Evolutionary conservation across 2,113 vertebrate genomes (phyloP), one percentile per base, ranked within the genome.

Genomic region (Centropus unirufus): DNA sequence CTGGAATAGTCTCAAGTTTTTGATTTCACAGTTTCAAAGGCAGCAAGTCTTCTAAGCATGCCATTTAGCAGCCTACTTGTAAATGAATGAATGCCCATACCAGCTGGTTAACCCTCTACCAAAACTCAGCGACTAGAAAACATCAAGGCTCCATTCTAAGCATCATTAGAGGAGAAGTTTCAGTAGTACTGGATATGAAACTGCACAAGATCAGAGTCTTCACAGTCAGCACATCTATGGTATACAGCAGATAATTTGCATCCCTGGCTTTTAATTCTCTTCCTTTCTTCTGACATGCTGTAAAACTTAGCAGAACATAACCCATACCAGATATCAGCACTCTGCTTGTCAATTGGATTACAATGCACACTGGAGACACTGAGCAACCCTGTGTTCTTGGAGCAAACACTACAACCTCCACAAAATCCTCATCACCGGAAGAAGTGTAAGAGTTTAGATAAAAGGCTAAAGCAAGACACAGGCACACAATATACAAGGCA

Each of bases 331-430:
- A 58, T 6, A 32, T 36, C 36, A 36, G 36, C 36, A 36, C 36
- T 36, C 36, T 36, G 36, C 36, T 36, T 36, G 36, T 36, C 36
- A 27, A 3, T 42, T 18, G 32, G 29, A 46, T 55, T 30, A 51
- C 0, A 2, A n/a, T 6, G 32, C 42, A 22, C 6, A 22, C n/a
- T 54, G 49, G 61, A 39, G 30, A 20, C 19, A 10, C 42, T 23
- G 26, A 67, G 40, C 30, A 40, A 44, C 2, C 39, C 34, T 69
- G 11, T 27, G 20, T 8, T 69, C 61, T n/a, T 44, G 13, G 9
- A 89, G 32, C 15, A 78, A 51, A 16, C 29, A 27, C 46, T 27
- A 42, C 27, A 49, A 14, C 61, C 19, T 23, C 19, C 40, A 57
- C 10, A 61, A 51, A 67, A 59, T 36, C 39, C 55, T 78, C 29